phyloP scores from a whole-genome alignment of 2,888 invertebrate genomes.

The Epirrhoe alternata region DNA sequence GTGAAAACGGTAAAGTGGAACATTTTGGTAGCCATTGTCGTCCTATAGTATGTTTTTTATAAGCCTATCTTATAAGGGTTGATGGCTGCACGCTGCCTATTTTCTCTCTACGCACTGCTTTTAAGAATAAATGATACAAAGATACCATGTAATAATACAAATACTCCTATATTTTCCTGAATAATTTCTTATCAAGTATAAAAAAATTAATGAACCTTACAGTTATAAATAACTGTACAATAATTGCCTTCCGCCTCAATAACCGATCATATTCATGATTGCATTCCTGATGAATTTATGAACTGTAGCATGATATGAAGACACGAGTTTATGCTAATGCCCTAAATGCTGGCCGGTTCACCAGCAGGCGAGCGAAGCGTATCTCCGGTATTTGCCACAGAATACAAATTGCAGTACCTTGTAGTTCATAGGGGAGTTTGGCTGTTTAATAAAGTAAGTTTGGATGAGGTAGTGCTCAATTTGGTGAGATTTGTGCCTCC shows the following conservation, averaged over 20 bases:
- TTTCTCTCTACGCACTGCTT: neutral
- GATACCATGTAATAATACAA: neutral
- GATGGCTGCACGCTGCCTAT: neutral
- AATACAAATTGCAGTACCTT: slow-evolving; percentile 7
- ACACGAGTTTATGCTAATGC: slow-evolving; percentile 37
- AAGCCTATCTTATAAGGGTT: neutral
- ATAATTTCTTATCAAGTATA: neutral
- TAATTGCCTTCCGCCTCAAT: slow-evolving; percentile 15
- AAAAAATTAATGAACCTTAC: slow-evolving; percentile 7
- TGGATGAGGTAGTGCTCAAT: neutral
- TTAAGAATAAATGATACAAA: no score
- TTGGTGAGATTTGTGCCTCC: no score
- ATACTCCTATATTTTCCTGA: neutral
- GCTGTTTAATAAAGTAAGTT: neutral
- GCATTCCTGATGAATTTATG: slow-evolving; percentile 12
- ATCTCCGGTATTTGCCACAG: slow-evolving; percentile 35
- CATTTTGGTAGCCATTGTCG: neutral
- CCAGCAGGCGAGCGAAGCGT: slow-evolving; percentile 39
- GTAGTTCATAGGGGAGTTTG: neutral
- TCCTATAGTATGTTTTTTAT: neutral
- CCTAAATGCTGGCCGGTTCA: slow-evolving; percentile 26
- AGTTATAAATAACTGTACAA: slow-evolving; percentile 13
- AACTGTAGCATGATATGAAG: slow-evolving; percentile 17
- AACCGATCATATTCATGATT: slow-evolving; percentile 16
- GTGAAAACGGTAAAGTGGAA: neutral